phyloP scores from a whole-genome alignment of 2,797 vertebrate genomes.

The Caiman crocodilus region DNA sequence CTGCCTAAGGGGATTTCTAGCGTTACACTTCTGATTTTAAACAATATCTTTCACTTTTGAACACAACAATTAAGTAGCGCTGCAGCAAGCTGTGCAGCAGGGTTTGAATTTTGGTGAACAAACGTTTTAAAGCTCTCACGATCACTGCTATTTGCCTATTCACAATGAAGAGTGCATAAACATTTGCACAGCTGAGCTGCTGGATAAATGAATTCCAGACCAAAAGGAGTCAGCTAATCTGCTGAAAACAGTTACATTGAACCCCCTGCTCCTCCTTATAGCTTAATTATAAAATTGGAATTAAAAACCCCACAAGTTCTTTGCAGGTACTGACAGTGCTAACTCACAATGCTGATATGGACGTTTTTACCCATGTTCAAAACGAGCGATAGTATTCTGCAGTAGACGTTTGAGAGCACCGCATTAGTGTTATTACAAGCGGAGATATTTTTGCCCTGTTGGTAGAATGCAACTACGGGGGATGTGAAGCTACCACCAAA shows the following conservation, averaged over 20 bases:
- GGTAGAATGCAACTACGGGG: no score
- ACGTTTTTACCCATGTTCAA: not conserved
- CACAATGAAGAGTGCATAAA: not conserved
- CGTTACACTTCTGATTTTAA: not conserved
- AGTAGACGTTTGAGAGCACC: not conserved
- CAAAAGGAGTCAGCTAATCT: not conserved
- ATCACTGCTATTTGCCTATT: not conserved
- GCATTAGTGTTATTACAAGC: not conserved
- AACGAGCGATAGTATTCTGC: not conserved
- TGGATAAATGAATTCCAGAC: not conserved
- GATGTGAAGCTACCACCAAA: not conserved
- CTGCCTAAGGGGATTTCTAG: not conserved
- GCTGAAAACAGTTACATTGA: not conserved
- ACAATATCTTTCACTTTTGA: conserved; percentile 6
- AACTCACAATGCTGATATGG: not conserved
- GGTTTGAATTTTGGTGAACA: not conserved
- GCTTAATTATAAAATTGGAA: not conserved
- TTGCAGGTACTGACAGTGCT: not conserved
- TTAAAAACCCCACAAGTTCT: not conserved
- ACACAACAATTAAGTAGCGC: not conserved
- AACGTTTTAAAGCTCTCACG: not conserved
- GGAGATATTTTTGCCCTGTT: not conserved
- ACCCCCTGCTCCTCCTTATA: not conserved
- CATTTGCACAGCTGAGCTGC: not conserved
- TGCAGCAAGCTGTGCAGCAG: not conserved